These are phyloP conservation scores for Artemisiospiza belli DNA, from an alignment of 2,113 vertebrate species.

Conservation along the genomic window DNA sequence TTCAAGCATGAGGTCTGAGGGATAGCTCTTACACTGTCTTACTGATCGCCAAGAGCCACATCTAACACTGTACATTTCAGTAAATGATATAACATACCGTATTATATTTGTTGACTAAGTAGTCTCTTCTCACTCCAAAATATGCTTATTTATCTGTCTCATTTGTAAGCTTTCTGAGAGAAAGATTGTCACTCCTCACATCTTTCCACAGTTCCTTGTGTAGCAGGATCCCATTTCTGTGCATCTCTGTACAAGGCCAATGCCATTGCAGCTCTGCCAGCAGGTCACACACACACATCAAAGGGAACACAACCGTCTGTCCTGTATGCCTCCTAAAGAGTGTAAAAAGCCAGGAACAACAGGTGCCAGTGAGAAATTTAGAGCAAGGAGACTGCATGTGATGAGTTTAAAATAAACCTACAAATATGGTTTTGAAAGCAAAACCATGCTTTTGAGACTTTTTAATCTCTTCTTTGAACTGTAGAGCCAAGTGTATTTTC, in stretches of 20 bases:
- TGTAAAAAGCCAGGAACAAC: neutral
- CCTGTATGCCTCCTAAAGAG: neutral
- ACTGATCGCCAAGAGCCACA: neutral
- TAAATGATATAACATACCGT: neutral
- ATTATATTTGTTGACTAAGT: neutral
- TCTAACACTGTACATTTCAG: neutral
- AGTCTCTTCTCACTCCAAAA: neutral
- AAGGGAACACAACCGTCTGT: neutral
- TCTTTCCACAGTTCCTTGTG: accelerated
- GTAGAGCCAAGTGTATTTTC: neutral
- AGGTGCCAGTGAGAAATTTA: neutral
- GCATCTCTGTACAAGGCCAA: neutral
- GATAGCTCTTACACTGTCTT: neutral
- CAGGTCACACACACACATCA: neutral
- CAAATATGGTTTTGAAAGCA: neutral
- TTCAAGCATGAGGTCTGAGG: neutral
- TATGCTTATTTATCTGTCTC: neutral
- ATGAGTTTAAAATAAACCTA: neutral
- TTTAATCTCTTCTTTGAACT: conserved; percentile 7
- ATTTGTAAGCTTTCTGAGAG: neutral
- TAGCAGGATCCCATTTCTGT: neutral
- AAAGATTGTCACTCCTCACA: neutral
- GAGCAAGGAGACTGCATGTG: neutral
- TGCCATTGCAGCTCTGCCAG: neutral
- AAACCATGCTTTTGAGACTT: neutral